A percentile compares a stretch with the other conserved stretches of the same genome.
phyloP scores from a whole-genome alignment of 2,797 vertebrate species.

The Oceanodroma leucorhoa region DNA sequence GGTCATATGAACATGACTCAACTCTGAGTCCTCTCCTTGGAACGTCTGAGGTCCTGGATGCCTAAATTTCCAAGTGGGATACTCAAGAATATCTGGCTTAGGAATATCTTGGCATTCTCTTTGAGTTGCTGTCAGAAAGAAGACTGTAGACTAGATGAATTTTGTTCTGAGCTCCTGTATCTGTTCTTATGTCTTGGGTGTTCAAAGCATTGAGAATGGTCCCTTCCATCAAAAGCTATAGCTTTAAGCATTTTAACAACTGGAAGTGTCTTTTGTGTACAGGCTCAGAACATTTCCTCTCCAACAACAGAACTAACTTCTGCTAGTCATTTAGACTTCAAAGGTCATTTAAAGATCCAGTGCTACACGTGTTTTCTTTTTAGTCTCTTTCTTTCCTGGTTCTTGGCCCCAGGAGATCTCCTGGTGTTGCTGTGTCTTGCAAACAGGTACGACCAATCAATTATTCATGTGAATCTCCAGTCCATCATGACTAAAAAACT shows the following conservation, averaged over 20 bases:
- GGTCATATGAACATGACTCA: constrained; percentile 32
- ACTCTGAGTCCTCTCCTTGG: neutral
- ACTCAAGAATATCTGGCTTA: neutral
- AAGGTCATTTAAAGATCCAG: neutral
- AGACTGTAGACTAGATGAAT: neutral
- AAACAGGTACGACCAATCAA: neutral
- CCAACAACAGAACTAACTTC: neutral
- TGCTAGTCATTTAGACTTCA: neutral
- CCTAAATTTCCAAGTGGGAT: neutral
- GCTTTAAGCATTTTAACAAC: neutral
- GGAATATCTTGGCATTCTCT: neutral
- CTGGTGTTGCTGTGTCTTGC: neutral
- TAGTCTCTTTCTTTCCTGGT: neutral
- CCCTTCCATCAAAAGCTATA: neutral
- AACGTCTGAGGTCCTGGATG: neutral
- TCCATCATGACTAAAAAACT: neutral
- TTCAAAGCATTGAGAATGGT: neutral
- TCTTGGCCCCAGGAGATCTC: neutral
- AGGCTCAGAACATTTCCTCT: neutral
- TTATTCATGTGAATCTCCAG: neutral
- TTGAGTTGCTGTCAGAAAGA: neutral
- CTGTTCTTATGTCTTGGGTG: neutral
- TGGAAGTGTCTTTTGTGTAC: neutral
- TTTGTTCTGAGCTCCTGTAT: neutral
- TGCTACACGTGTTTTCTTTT: neutral